Conservation (phyloP, 2,797 vertebrate genomes). For the Girardinus metallicus region DNA sequence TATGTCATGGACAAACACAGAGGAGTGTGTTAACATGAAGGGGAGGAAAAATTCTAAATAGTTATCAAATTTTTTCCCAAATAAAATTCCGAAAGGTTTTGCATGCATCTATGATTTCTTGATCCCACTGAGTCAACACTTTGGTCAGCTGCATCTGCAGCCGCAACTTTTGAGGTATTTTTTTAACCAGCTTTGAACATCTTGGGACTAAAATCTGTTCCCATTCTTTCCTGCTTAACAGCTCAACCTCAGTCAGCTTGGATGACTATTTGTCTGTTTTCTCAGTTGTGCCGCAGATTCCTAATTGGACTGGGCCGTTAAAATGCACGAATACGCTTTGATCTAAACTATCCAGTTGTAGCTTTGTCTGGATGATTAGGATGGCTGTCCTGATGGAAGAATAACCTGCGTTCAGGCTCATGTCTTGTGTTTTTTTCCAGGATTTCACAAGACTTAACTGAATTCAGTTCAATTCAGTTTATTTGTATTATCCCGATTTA, state of each 20-base stretch:
- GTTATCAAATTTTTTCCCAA: background rate
- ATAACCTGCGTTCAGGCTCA: background rate
- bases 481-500: background rate
- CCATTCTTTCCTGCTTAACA: background rate
- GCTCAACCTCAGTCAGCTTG: background rate
- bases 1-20: slow-evolving; percentile 1
- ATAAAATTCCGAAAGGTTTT: background rate
- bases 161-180: background rate
- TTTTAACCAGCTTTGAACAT: background rate
- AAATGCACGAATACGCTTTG: background rate
- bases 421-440: background rate
- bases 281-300: background rate
- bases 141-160: background rate
- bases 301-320: background rate
- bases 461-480: background rate
- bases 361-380: background rate
- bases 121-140: background rate
- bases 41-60: background rate
- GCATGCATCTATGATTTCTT: background rate
- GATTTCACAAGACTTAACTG: background rate
- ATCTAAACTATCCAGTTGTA: background rate
- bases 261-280: background rate
- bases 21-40: background rate
- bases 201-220: background rate
- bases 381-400: background rate